Percentiles rank a stretch among this genome's conserved stretches.
phyloP scores from a whole-genome alignment of 1,140 invertebrate genomes.

The Sycophaga agraensis region DNA sequence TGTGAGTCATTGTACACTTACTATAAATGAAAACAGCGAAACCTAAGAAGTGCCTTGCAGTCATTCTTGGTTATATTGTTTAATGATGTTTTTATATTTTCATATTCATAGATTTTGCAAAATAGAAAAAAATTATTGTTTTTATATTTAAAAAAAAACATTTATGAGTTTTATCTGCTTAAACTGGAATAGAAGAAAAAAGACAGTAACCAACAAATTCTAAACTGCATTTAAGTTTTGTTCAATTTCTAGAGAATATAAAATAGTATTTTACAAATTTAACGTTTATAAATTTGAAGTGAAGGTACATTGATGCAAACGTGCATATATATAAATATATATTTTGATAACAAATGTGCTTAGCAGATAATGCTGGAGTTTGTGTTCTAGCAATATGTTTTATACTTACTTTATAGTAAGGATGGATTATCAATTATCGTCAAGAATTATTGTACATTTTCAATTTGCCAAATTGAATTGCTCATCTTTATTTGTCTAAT shows the following conservation, averaged over 20 bases:
- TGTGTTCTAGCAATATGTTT: too few relatives aligned
- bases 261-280: slow-evolving; percentile 27
- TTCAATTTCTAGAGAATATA: slow-evolving; percentile 20
- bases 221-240: slow-evolving; percentile 35
- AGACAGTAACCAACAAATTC: slow-evolving; percentile 19
- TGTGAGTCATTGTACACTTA: slow-evolving; percentile 1
- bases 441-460: neutral
- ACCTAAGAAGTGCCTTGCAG: slow-evolving; percentile 43
- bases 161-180: too few relatives aligned
- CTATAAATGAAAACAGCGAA: slow-evolving; percentile 16
- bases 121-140: neutral
- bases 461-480: too few relatives aligned
- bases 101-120: neutral
- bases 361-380: too few relatives aligned
- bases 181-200: slow-evolving; percentile 13
- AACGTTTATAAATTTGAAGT: slow-evolving; percentile 23
- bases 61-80: slow-evolving; percentile 23
- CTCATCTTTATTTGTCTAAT: too few relatives aligned
- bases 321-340: slow-evolving; percentile 27
- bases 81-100: neutral
- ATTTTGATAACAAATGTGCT: slow-evolving; percentile 25
- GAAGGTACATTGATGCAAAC: slow-evolving; percentile 9
- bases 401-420: slow-evolving; percentile 3
- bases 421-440: slow-evolving; percentile 19
- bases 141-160: slow-evolving; percentile 14